These are phyloP conservation scores for Taxidea taxus DNA, from an alignment of 2,113 vertebrate genomes.

Conservation along the genomic window DNA sequence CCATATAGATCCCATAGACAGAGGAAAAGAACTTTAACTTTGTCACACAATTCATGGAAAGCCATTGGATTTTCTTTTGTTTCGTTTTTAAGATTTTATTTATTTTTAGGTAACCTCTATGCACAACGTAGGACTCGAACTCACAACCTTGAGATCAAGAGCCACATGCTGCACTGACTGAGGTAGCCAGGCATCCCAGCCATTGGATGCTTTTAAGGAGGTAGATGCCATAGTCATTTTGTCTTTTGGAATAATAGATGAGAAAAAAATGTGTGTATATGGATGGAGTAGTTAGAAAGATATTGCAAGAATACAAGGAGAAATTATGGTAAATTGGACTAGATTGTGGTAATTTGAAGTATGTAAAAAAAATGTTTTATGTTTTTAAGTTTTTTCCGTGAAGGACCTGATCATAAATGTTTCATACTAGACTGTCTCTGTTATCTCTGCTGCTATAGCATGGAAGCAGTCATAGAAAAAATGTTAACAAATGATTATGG, in stretches of 20 bases:
- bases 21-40: background rate
- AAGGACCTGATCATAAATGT: background rate
- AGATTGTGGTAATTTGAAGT: background rate
- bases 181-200: background rate
- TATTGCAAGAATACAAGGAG: background rate
- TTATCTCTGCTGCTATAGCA: background rate
- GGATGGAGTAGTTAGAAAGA: background rate
- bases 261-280: background rate
- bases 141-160: background rate
- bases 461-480: background rate
- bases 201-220: background rate
- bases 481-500: background rate
- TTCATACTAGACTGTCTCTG: background rate
- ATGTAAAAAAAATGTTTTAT: background rate
- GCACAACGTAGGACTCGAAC: background rate
- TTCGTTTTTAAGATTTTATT: background rate
- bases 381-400: background rate
- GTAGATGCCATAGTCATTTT: background rate
- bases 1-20: rapidly evolving
- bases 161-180: background rate
- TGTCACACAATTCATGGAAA: background rate
- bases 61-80: background rate
- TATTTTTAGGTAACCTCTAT: background rate
- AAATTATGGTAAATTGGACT: background rate
- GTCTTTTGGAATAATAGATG: background rate